Evolutionary conservation across 2,888 invertebrate genomes (phyloP).

Genomic region (Brachycybe producta): DNA sequence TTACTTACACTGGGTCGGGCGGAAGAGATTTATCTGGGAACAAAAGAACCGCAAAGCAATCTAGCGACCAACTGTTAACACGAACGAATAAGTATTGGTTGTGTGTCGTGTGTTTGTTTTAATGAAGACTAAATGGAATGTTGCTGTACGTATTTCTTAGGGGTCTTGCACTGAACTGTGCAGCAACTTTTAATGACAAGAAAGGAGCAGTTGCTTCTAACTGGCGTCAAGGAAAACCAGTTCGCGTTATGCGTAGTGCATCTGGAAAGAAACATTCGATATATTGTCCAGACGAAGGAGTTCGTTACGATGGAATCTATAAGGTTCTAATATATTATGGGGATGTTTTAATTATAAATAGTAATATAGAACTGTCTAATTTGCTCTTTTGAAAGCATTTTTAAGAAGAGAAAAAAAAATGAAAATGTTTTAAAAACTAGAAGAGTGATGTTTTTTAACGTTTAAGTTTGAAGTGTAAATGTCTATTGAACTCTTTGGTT

Average conservation of each 20-base stretch:
- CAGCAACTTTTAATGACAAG: slow-evolving; percentile 48
- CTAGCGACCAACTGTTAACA: slow-evolving; percentile 61
- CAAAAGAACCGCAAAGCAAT: slow-evolving; percentile 64
- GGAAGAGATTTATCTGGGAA: slow-evolving; percentile 71
- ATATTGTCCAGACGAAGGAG: slow-evolving; percentile 59
- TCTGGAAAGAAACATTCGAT: slow-evolving; percentile 61
- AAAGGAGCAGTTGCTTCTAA: slow-evolving; percentile 53
- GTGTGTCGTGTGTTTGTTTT: neutral
- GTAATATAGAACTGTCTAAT: too few species aligned
- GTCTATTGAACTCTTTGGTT: too few species aligned
- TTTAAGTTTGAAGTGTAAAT: too few species aligned
- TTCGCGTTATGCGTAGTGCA: slow-evolving; percentile 62
- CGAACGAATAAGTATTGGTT: slow-evolving; percentile 52
- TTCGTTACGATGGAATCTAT: slow-evolving; percentile 69
- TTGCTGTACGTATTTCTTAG: slow-evolving; percentile 36
- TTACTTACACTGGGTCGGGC: slow-evolving; percentile 71
- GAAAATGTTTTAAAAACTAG: too few species aligned
- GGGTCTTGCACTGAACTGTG: slow-evolving; percentile 64
- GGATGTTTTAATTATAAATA: neutral
- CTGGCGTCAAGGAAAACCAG: slow-evolving; percentile 62
- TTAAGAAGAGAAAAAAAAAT: too few species aligned
- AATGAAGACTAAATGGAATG: neutral
- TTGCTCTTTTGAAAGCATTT: too few species aligned
- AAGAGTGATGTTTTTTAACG: too few species aligned
- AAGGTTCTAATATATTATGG: slow-evolving; percentile 38